Evolutionary conservation across 1,140 invertebrate species (phyloP).

Genomic region (Habropoda laboriosa): DNA sequence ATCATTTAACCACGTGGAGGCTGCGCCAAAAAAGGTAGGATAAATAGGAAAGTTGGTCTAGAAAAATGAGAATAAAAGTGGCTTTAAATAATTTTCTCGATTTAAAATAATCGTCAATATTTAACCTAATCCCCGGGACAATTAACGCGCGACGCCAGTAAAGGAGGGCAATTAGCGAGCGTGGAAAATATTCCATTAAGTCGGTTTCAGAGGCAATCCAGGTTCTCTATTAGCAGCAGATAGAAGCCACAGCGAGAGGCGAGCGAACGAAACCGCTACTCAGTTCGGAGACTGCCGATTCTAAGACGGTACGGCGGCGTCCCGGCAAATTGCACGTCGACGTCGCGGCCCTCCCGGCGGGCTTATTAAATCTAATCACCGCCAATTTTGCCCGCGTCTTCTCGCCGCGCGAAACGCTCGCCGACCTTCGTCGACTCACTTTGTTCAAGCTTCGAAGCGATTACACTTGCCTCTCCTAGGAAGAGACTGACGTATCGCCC

Average conservation of each 20-base stretch:
- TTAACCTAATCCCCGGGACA: not conserved
- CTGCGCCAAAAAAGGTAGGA: no score
- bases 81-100: no score
- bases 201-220: not conserved
- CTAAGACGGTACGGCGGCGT: slow-evolving; percentile 46
- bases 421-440: slow-evolving; percentile 42
- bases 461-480: slow-evolving; percentile 23
- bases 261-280: slow-evolving; percentile 42
- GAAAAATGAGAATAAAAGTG: no score
- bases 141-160: not conserved
- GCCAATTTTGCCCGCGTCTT: slow-evolving; percentile 58
- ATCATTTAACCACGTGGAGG: no score
- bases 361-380: slow-evolving; percentile 66
- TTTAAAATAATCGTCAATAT: not conserved
- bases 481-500: slow-evolving; percentile 24
- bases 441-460: slow-evolving; percentile 34
- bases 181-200: slow-evolving; percentile 9
- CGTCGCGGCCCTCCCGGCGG: slow-evolving; percentile 46
- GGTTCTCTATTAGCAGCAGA: slow-evolving; percentile 26
- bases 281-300: slow-evolving; percentile 42
- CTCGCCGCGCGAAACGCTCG: slow-evolving; percentile 45
- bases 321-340: slow-evolving; percentile 54
- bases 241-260: slow-evolving; percentile 5
- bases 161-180: not conserved
- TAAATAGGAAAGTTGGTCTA: no score